phyloP scores from a whole-genome alignment of 2,888 invertebrate species.

The Platycnemis pennipes region DNA sequence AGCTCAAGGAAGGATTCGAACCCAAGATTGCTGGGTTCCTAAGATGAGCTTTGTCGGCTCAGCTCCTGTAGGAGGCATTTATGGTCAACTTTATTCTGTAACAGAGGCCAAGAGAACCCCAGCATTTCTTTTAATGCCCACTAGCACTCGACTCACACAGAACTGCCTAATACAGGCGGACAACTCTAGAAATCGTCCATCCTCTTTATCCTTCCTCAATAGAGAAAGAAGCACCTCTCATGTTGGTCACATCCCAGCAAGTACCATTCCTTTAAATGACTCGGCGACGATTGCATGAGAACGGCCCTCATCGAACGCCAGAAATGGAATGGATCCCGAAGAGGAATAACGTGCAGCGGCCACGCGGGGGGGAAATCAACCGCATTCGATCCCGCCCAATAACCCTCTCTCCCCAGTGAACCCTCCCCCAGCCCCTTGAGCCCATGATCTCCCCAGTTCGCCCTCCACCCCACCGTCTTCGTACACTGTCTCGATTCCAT shows the following conservation, averaged over 20 bases:
- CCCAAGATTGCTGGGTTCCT: no score
- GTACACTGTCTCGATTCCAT: constrained; percentile 4
- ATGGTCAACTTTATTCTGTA: no score
- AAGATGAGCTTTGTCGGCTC: no score
- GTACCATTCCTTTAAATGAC: background rate
- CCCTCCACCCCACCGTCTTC: background rate
- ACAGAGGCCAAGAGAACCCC: no score
- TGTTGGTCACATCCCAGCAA: background rate
- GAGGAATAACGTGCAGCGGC: background rate
- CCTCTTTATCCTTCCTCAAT: background rate
- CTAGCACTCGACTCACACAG: background rate
- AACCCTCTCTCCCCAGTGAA: background rate
- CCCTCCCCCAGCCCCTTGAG: background rate
- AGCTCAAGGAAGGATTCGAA: no score
- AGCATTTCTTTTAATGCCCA: background rate
- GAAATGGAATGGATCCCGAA: background rate
- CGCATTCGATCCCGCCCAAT: background rate
- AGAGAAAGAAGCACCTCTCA: background rate
- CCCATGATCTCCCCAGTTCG: background rate
- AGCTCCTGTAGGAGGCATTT: no score
- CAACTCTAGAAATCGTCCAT: background rate
- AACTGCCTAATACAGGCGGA: background rate
- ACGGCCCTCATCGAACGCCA: background rate
- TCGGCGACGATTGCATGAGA: background rate
- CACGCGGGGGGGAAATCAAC: background rate